Evolutionary conservation across 2,888 invertebrate genomes (phyloP).

Genomic region (Leucoma salicis): DNA sequence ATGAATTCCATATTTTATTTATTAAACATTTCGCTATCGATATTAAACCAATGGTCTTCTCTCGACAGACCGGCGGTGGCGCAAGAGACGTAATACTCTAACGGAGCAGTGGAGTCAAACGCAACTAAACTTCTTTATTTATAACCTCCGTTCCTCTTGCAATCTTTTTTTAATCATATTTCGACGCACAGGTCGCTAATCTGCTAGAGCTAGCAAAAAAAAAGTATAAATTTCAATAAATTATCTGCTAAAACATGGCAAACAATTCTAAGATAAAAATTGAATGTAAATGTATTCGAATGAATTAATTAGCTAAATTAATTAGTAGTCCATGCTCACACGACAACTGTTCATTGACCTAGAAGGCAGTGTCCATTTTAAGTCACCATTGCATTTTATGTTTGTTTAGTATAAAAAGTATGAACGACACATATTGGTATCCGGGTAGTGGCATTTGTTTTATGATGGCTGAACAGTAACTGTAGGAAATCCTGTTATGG

Average conservation of each 20-base stretch:
- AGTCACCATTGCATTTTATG: conserved; percentile 13
- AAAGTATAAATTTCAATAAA: not conserved
- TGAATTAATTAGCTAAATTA: conserved; percentile 4
- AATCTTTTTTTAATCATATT: no score
- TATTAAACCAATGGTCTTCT: no score
- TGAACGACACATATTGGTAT: not conserved
- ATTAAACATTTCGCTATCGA: no score
- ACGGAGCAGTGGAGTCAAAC: no score
- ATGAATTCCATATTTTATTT: no score
- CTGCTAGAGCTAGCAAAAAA: no score
- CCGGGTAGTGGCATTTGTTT: not conserved
- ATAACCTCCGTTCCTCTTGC: no score
- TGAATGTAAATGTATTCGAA: conserved; percentile 5
- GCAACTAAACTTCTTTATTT: no score
- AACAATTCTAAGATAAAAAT: not conserved
- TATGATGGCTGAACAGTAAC: not conserved
- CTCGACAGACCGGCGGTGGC: no score
- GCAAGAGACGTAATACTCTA: no score
- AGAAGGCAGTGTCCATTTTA: conserved; percentile 7
- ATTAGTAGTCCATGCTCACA: conserved; percentile 4
- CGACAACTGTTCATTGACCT: conserved; percentile 12
- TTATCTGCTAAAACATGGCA: not conserved
- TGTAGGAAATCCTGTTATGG: not conserved
- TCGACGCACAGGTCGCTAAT: no score
- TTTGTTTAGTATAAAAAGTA: not conserved